Base-by-base conservation (phyloP, 2,888 invertebrate genomes). In the Criorhina ranunculi region DNA sequence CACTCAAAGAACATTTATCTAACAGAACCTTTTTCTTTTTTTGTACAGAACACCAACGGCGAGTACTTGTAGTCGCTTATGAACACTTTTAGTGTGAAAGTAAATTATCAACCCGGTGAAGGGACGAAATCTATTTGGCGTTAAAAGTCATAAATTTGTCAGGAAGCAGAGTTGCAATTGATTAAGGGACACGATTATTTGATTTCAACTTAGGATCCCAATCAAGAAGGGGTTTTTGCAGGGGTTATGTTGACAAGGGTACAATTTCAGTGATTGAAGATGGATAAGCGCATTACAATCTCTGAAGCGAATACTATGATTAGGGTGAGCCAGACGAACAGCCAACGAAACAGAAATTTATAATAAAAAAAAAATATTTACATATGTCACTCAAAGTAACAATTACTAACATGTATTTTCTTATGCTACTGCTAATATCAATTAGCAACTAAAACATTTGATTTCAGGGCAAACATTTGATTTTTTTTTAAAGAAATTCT, bases 121-220 rank as follows among this genome's bases (percentile, higher is more conserved):
- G 29, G 12, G 9, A 42, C 9, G 8, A 29, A 12, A 59, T 17
- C 37, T 8, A 40, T 29, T 59, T 40, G 35, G 4, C 5, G 24
- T 42, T 24, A 59, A 51, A 60, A 42, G 59, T 29, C 40, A 60
- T 60, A 42, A 60, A 60, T 60, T 42, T 6, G 8, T 12, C 24
- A 42, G 31, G 62, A 44, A 62, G 5, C 35, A 17, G 1, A 11
- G 3, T 17, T 31, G 15, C 44, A 44, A 9, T 31, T 33, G 31
- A 46, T 33, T 9, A 42, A 44, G 31, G 60, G 31, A 12, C 17
- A 31, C 29, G 24, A 29, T 44, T 29, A 44, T 44, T 46, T 17
- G 42, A 60, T n/a, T 60, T 11, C 31, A 33, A 44, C 35, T 57
- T 37, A 11, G 15, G 37, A 35, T 57, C 17, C n/a, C 57, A 57